Percentiles rank a stretch among this genome's conserved stretches.
phyloP scores from a whole-genome alignment of 1,140 invertebrate genomes.

The Eumaeus atala region DNA sequence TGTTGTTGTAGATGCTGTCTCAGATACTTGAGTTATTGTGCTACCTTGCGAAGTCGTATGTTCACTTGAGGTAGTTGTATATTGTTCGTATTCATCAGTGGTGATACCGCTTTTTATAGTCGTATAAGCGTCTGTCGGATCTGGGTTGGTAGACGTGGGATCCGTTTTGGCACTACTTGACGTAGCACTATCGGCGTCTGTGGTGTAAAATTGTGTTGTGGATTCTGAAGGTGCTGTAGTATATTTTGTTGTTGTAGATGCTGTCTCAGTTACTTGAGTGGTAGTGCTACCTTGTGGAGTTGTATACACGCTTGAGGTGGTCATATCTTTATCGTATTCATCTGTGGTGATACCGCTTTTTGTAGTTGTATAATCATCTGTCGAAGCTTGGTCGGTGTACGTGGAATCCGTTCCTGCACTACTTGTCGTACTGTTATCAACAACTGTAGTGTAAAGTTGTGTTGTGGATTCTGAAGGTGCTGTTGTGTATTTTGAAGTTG shows the following conservation, averaged over 20 bases:
- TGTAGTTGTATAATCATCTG: background rate
- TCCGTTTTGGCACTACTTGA: background rate
- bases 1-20: slow-evolving; percentile 17
- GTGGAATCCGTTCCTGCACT: background rate
- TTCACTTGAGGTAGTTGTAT: background rate
- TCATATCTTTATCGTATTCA: background rate
- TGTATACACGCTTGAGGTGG: background rate
- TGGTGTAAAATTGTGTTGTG: background rate
- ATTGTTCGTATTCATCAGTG: background rate
- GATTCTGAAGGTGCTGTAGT: slow-evolving; percentile 17
- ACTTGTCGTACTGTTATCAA: background rate
- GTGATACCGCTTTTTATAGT: background rate
- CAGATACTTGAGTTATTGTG: slow-evolving; percentile 14
- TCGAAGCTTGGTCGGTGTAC: background rate
- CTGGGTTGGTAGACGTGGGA: background rate
- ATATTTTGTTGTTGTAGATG: slow-evolving; percentile 7
- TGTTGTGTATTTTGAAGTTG: slow-evolving; percentile 11
- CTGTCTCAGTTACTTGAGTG: slow-evolving; percentile 20
- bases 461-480: slow-evolving; percentile 4
- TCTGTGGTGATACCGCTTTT: background rate
- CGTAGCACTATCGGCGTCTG: too few species aligned
- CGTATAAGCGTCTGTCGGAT: background rate
- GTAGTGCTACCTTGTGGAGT: background rate
- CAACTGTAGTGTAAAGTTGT: background rate
- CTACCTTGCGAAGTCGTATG: background rate